phyloP scores from a whole-genome alignment of 2,888 invertebrate species.

The Parnassius orleans region DNA sequence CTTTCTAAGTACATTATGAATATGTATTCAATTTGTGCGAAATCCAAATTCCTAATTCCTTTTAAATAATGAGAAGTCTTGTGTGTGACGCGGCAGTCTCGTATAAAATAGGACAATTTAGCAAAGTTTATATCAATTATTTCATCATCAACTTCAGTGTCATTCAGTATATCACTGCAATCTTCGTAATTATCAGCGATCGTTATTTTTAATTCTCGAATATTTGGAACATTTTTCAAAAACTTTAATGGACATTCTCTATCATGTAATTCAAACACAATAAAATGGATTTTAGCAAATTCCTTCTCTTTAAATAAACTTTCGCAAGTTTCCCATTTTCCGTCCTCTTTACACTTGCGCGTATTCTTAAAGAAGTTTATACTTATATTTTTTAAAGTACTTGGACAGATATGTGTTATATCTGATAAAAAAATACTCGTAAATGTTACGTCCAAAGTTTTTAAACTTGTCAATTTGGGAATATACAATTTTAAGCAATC shows the following conservation, averaged over 20 bases:
- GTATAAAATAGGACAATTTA: slow-evolving; percentile 12
- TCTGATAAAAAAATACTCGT: slow-evolving; percentile 45
- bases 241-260: slow-evolving; percentile 41
- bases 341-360: slow-evolving; percentile 32
- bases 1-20: slow-evolving; percentile 47
- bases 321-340: slow-evolving; percentile 33
- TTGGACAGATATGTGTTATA: slow-evolving; percentile 40
- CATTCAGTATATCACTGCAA: slow-evolving; percentile 30
- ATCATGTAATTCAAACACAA: slow-evolving; percentile 42
- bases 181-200: slow-evolving; percentile 44
- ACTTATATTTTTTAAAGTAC: slow-evolving; percentile 38
- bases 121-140: slow-evolving; percentile 31
- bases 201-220: slow-evolving; percentile 42
- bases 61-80: slow-evolving; percentile 37
- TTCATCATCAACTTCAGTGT: slow-evolving; percentile 27
- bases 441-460: slow-evolving; percentile 45
- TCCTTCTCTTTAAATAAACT: slow-evolving; percentile 37
- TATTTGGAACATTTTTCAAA: slow-evolving; percentile 35
- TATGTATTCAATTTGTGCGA: slow-evolving; percentile 43
- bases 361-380: slow-evolving; percentile 45
- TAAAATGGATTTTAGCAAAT: slow-evolving; percentile 42
- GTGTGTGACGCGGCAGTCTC: slow-evolving; percentile 43
- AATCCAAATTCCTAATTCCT: slow-evolving; percentile 42
- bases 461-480: slow-evolving; percentile 36
- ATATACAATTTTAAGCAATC: slow-evolving; percentile 36